Evolutionary conservation across 1,140 invertebrate species (phyloP).

Genomic region (Arctopsyche grandis): DNA sequence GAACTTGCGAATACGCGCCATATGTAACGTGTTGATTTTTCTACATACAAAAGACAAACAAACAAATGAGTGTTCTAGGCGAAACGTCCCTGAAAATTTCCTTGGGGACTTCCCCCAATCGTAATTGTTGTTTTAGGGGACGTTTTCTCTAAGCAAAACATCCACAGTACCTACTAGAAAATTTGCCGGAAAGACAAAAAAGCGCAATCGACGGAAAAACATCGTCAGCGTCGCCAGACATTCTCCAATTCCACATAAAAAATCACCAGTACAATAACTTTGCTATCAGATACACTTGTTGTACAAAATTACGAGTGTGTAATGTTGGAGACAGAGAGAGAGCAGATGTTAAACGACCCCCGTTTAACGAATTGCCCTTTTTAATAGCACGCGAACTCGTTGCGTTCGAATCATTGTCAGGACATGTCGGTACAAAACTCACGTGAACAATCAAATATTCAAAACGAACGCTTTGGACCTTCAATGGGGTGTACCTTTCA

Average conservation of each 20-base stretch:
- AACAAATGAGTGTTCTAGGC: not conserved
- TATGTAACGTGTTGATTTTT: slow-evolving; percentile 31
- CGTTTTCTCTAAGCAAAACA: not conserved
- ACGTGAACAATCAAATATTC: not conserved
- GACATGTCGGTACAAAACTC: not conserved
- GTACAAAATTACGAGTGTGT: slow-evolving; percentile 26
- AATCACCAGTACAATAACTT: slow-evolving; percentile 26
- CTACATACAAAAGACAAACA: slow-evolving; percentile 8
- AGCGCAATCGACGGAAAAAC: not conserved
- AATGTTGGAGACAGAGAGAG: not conserved
- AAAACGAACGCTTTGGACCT: not conserved
- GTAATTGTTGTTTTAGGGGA: slow-evolving; percentile 19
- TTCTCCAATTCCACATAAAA: not conserved
- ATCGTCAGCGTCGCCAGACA: no score
- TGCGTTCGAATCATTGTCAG: not conserved
- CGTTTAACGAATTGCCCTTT: slow-evolving; percentile 31
- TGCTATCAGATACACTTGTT: slow-evolving; percentile 27
- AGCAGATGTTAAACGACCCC: slow-evolving; percentile 2
- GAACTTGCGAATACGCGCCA: not conserved
- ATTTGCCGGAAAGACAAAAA: not conserved
- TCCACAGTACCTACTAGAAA: not conserved
- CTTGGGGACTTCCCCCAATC: slow-evolving; percentile 15
- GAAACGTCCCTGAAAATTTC: slow-evolving; percentile 22
- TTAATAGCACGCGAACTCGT: slow-evolving; percentile 24
- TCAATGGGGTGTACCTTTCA: no score